Evolutionary conservation across 1,140 invertebrate genomes (phyloP), one percentile per base, ranked within the genome.

Genomic region (Macrosteles quadrilineatus): DNA sequence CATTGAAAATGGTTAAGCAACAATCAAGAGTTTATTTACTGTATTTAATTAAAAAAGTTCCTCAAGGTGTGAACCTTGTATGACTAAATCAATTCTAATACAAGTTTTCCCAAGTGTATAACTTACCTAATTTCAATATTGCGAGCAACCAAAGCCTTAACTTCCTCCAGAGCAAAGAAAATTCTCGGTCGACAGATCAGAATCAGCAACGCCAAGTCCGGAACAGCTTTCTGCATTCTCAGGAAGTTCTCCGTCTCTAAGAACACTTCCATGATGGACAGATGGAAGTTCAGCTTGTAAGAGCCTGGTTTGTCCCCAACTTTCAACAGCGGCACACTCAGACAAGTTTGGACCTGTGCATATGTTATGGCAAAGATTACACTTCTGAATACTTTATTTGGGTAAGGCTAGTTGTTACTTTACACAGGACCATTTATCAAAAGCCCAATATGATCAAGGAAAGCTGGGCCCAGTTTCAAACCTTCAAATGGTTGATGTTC

Each of bases 231-330:
- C 50, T 83, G 82, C 31, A 91, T 82, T 75, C 89, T 88, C 75
- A 85, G 86, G 82, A 91, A 89, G 71, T 89, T 87, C 76, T 92
- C 89, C 0, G 88, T 84, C 80, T 92, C 91, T 68, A 86, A 80
- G 63, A 91, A 89, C 27, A 88, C 85, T 82, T 91, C 88, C 3
- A 79, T 79, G 66, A 92, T 88, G 43, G 86, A 89, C 0, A 85
- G 79, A 80, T 90, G 87, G 72, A 91, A 90, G 79, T 91, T 91
- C 0, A 91, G 79, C 6, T 83, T 78, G 45, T 85, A 69, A 2
- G 45, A 86, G 71, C 85, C 82, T 71, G 85, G 85, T 0, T 86
- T 87, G 59, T 78, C 77, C 25, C 84, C 83, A 76, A 88, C 83
- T 32, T 86, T 78, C 1, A 90, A 74, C 2, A 90, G 76, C 0